These are phyloP conservation scores for Zaprionus ghesquierei DNA, from an alignment of 1,140 invertebrate species.

Conservation along the genomic window DNA sequence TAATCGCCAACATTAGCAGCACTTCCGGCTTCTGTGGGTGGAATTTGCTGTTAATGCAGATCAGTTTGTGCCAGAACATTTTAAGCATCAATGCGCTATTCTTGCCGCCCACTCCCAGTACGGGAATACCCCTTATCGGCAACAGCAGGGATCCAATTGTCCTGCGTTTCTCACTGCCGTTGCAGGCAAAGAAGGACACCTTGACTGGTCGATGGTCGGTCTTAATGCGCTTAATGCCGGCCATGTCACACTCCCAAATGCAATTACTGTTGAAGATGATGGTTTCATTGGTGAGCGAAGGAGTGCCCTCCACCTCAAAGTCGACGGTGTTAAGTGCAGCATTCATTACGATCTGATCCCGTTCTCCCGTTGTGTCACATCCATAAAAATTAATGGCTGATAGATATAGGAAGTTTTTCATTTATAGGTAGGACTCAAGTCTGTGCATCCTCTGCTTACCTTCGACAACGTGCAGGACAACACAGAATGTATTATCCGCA, in stretches of 20 bases:
- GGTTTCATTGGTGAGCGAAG: constrained; percentile 35
- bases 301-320: constrained; percentile 69
- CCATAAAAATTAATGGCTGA: constrained; percentile 68
- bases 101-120: constrained; percentile 37
- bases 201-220: constrained; percentile 74
- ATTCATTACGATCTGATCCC: constrained; percentile 60
- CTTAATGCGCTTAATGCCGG: constrained; percentile 71
- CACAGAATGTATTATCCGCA: constrained; percentile 61
- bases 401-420: too few relatives aligned
- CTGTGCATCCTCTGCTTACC: constrained; percentile 23
- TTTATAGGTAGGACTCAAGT: neutral
- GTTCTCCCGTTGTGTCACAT: constrained; percentile 35
- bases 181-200: constrained; percentile 50
- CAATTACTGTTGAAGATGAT: constrained; percentile 77
- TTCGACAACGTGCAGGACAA: constrained; percentile 69
- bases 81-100: constrained; percentile 47
- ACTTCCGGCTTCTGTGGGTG: constrained; percentile 69
- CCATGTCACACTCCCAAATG: constrained; percentile 72
- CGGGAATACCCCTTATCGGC: constrained; percentile 62
- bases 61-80: constrained; percentile 72
- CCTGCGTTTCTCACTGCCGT: constrained; percentile 20
- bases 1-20: constrained; percentile 60
- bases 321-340: constrained; percentile 67
- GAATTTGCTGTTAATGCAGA: constrained; percentile 55
- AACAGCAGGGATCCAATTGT: constrained; percentile 61